Conservation (phyloP, 2,888 invertebrate genomes). For the Eilema depressum region DNA sequence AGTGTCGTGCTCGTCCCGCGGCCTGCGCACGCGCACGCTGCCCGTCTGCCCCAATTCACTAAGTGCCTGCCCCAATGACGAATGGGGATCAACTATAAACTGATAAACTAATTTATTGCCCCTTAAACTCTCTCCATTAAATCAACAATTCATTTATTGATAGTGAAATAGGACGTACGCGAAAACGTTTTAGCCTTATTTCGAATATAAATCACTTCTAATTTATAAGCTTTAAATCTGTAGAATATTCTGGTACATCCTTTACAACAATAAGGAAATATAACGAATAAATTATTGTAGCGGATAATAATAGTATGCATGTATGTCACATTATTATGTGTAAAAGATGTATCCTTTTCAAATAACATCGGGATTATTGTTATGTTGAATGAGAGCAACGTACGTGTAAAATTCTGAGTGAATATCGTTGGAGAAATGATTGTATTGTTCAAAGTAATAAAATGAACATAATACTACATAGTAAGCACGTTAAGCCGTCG, state of each 20-base stretch:
- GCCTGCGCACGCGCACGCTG: constrained; percentile 39
- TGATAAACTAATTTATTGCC: constrained; percentile 63
- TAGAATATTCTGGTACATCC: constrained; percentile 14
- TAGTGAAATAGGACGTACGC: constrained; percentile 49
- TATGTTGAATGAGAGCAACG: constrained; percentile 36
- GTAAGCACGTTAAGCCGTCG: too few species aligned
- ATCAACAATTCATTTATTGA: constrained; percentile 58
- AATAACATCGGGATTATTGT: constrained; percentile 39
- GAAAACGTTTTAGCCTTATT: constrained; percentile 42
- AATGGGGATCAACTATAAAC: constrained; percentile 66
- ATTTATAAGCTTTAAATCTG: constrained; percentile 37
- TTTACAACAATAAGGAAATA: constrained; percentile 11
- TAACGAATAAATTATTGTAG: background rate
- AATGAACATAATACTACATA: too few species aligned
- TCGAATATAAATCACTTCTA: constrained; percentile 37
- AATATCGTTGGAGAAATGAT: background rate
- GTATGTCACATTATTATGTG: background rate
- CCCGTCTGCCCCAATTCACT: constrained; percentile 66
- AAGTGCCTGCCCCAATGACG: constrained; percentile 72
- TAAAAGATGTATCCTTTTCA: constrained; percentile 9
- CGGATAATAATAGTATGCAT: background rate
- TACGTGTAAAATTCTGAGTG: background rate
- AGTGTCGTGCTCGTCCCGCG: constrained; percentile 43
- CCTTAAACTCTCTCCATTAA: constrained; percentile 46
- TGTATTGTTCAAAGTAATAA: background rate